A percentile compares a stretch with the other conserved stretches of the same genome.
These are phyloP conservation scores for Ctena decussata DNA, from an alignment of 2,888 invertebrate genomes.

Conservation along the genomic window DNA sequence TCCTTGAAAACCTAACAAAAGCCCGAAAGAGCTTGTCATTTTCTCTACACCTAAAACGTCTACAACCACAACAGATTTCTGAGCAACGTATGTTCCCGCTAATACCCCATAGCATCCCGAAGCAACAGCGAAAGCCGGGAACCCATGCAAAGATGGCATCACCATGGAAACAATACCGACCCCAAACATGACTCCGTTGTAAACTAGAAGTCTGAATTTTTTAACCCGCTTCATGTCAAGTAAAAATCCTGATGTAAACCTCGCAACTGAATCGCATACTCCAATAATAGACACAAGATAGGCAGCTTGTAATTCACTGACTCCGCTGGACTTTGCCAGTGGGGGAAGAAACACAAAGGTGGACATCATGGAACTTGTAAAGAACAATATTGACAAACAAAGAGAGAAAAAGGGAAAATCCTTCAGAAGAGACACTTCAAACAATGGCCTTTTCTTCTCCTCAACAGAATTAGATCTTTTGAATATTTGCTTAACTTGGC, in stretches of 20 bases:
- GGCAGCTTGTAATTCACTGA: constrained; percentile 87
- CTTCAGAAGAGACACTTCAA: constrained; percentile 68
- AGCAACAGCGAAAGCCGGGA: constrained; percentile 64
- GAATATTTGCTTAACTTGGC: constrained; percentile 43
- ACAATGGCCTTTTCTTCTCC: constrained; percentile 43
- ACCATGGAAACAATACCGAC: constrained; percentile 65
- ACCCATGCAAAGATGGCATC: constrained; percentile 65
- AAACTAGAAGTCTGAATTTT: constrained; percentile 64
- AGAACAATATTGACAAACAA: constrained; percentile 67
- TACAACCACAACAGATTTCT: constrained; percentile 75
- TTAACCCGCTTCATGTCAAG: constrained; percentile 72
- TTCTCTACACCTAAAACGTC: constrained; percentile 76
- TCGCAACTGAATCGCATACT: constrained; percentile 95
- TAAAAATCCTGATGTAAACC: constrained; percentile 88
- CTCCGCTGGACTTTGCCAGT: constrained; percentile 68
- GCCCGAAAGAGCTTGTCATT: constrained; percentile 77
- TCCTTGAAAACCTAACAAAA: constrained; percentile 78
- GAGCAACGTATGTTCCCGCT: constrained; percentile 75
- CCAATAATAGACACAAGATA: constrained; percentile 95
- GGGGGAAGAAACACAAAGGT: constrained; percentile 75
- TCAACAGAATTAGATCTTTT: constrained; percentile 22
- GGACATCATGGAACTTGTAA: constrained; percentile 72
- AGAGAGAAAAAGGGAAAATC: constrained; percentile 68
- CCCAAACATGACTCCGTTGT: constrained; percentile 69
- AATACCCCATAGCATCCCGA: constrained; percentile 70